Evolutionary conservation across 2,888 invertebrate genomes (phyloP).

Genomic region (Nomada hirtipes): DNA sequence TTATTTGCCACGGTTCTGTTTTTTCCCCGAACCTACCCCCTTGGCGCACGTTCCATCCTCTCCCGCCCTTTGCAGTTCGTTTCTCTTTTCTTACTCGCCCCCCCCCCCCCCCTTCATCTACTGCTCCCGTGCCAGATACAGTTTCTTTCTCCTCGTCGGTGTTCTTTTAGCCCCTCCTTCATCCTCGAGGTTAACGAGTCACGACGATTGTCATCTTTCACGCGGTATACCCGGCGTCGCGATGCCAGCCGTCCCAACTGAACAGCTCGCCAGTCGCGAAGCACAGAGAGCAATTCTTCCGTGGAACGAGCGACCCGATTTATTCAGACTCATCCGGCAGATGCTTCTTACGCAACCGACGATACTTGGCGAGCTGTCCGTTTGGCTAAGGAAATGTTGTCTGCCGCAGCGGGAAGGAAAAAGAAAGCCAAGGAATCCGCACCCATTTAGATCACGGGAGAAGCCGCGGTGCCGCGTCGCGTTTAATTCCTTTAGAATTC

Average conservation of each 20-base stretch:
- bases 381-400: conserved; percentile 47
- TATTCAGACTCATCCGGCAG: conserved; percentile 56
- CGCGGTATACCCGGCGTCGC: conserved; percentile 27
- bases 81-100: too few species aligned
- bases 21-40: not conserved
- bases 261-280: conserved; percentile 49
- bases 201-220: conserved; percentile 59
- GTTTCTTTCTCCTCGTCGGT: not conserved
- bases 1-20: not conserved
- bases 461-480: not conserved
- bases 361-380: conserved; percentile 25
- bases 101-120: not conserved
- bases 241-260: conserved; percentile 37
- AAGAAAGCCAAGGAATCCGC: conserved; percentile 47
- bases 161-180: not conserved
- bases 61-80: not conserved
- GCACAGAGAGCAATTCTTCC: conserved; percentile 58
- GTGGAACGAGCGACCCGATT: conserved; percentile 60
- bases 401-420: conserved; percentile 5
- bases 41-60: too few species aligned
- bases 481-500: conserved; percentile 52
- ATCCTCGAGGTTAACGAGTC: conserved; percentile 27
- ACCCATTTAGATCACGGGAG: conserved; percentile 6
- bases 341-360: conserved; percentile 57
- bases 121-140: not conserved